Conservation (phyloP, 2,113 vertebrate species). For the Grantiella picta region DNA sequence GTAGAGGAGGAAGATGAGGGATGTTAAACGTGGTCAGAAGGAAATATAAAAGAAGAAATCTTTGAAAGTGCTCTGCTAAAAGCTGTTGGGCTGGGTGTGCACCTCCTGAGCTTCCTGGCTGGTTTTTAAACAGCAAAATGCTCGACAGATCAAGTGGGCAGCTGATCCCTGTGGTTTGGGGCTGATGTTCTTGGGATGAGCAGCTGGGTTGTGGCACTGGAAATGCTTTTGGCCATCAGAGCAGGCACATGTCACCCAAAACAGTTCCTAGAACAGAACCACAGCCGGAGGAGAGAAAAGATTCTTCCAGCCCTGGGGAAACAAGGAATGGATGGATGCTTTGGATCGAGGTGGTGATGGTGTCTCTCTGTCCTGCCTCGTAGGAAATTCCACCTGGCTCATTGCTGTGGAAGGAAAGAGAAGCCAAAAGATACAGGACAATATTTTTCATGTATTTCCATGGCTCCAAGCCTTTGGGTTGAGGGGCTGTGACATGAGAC, state of each 20-base stretch:
- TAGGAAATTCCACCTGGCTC: not conserved
- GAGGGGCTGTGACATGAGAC: accelerated
- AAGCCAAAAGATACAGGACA: not conserved
- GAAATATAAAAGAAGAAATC: not conserved
- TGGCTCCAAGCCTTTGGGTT: accelerated
- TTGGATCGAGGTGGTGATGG: not conserved
- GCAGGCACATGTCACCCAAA: accelerated
- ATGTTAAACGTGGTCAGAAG: not conserved
- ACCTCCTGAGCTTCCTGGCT: not conserved
- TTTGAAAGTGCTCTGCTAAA: not conserved
- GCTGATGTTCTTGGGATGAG: not conserved
- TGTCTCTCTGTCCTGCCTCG: not conserved
- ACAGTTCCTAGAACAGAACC: accelerated
- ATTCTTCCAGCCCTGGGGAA: not conserved
- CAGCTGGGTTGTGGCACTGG: accelerated
- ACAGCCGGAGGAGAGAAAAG: not conserved
- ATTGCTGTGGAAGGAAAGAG: not conserved
- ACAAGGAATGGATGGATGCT: not conserved
- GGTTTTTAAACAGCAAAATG: not conserved
- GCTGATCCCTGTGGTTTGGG: not conserved
- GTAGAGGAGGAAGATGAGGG: not conserved
- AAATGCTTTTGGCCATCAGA: not conserved
- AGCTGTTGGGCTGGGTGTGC: accelerated
- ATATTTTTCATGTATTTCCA: not conserved
- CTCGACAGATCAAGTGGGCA: not conserved